These are phyloP conservation scores for Eremophila alpestris DNA, from an alignment of 2,797 vertebrate species.

Conservation along the genomic window DNA sequence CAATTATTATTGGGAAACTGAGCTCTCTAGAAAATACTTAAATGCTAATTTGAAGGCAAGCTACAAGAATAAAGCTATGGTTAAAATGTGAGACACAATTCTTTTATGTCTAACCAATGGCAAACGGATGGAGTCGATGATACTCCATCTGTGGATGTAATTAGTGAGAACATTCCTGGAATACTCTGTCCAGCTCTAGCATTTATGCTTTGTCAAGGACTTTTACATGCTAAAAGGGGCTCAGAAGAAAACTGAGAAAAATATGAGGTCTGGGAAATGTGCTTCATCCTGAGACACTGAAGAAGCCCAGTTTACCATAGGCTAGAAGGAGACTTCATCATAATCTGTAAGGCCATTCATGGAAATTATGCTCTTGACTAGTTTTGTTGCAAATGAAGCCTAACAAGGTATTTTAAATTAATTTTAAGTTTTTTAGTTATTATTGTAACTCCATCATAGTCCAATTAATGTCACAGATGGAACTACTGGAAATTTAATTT, in stretches of 20 bases:
- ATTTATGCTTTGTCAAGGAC: not conserved
- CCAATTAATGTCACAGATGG: not conserved
- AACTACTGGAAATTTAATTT: constrained; percentile 19
- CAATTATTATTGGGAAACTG: not conserved
- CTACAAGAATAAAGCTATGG: not conserved
- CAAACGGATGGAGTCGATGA: not conserved
- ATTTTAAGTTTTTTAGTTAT: not conserved
- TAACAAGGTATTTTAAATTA: not conserved
- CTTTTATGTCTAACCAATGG: not conserved
- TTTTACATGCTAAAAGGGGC: not conserved
- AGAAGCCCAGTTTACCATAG: not conserved
- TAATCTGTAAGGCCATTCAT: not conserved
- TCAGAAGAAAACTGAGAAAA: not conserved
- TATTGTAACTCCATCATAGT: not conserved
- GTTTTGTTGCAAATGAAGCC: not conserved
- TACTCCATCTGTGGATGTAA: not conserved
- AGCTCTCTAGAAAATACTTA: not conserved
- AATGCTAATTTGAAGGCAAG: not conserved
- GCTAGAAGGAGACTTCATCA: not conserved
- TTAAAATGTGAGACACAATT: not conserved
- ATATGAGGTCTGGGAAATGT: not conserved
- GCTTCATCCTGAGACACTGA: not conserved
- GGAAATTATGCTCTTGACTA: not conserved
- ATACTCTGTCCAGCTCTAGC: not conserved
- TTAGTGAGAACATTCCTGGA: constrained; percentile 5